These are phyloP conservation scores for Vultur gryphus DNA, from an alignment of 2,797 vertebrate genomes.

Conservation along the genomic window DNA sequence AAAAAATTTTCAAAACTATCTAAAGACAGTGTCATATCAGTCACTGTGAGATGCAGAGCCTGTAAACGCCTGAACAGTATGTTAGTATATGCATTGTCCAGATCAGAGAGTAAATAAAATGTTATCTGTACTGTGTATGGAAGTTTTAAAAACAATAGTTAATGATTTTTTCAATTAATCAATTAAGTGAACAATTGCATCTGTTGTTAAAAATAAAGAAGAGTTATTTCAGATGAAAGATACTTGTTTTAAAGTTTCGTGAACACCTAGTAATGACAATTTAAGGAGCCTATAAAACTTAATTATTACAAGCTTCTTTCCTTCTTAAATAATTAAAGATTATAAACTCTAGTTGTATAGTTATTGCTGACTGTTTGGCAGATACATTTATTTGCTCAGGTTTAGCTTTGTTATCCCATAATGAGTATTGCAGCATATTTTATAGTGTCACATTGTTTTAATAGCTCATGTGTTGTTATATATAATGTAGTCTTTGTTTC, in stretches of 20 bases:
- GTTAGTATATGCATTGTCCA: background rate
- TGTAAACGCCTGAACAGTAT: background rate
- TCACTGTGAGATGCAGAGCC: background rate
- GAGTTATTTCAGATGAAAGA: background rate
- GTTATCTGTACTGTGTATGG: background rate
- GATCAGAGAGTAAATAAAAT: background rate
- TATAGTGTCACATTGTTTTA: slow-evolving; percentile 47
- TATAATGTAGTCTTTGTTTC: slow-evolving; percentile 43
- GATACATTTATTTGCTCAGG: slow-evolving; percentile 19
- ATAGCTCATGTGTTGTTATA: slow-evolving; percentile 32
- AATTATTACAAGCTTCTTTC: slow-evolving; percentile 46
- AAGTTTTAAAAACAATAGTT: background rate
- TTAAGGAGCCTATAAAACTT: slow-evolving; percentile 18
- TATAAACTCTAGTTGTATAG: slow-evolving; percentile 13
- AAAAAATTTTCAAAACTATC: background rate
- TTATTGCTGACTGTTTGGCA: slow-evolving; percentile 41
- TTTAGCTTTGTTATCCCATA: slow-evolving; percentile 49
- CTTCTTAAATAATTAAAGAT: slow-evolving; percentile 56
- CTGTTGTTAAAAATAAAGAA: background rate
- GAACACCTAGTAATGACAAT: background rate
- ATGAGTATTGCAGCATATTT: slow-evolving; percentile 43
- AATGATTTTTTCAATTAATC: background rate
- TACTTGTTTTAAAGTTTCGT: background rate
- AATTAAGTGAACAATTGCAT: background rate
- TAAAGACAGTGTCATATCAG: background rate